Percentiles rank a stretch among this genome's conserved stretches.
Evolutionary conservation across 2,797 vertebrate species (phyloP).

Genomic region (Buphagus erythrorhynchus): DNA sequence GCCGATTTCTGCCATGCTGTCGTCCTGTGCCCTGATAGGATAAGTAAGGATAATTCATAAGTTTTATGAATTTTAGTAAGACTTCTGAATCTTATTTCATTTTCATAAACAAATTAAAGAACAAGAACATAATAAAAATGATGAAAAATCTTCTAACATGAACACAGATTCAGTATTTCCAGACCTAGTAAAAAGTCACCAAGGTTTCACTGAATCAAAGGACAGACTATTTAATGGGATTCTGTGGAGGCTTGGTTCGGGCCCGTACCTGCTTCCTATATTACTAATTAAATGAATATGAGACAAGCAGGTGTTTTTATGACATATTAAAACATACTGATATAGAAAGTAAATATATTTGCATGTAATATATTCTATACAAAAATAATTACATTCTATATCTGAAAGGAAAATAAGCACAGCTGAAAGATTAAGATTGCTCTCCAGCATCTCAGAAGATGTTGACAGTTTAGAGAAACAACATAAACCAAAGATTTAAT

Average conservation of each 20-base stretch:
- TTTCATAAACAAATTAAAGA: neutral
- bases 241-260: neutral
- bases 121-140: neutral
- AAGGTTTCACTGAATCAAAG: neutral
- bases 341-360: neutral
- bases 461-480: neutral
- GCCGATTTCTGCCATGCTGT: neutral
- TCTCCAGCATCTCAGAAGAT: neutral
- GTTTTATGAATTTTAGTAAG: neutral
- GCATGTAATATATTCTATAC: neutral
- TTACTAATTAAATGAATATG: neutral
- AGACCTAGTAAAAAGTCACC: neutral
- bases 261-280: neutral
- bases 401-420: neutral
- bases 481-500: neutral
- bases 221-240: neutral
- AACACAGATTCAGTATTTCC: neutral
- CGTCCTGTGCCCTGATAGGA: neutral
- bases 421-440: neutral
- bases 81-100: neutral
- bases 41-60: too few relatives aligned
- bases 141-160: neutral
- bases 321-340: neutral
- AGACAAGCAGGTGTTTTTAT: neutral
- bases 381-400: neutral